phyloP scores from a whole-genome alignment of 1,140 invertebrate genomes.

The Meloidogyne chitwoodi region DNA sequence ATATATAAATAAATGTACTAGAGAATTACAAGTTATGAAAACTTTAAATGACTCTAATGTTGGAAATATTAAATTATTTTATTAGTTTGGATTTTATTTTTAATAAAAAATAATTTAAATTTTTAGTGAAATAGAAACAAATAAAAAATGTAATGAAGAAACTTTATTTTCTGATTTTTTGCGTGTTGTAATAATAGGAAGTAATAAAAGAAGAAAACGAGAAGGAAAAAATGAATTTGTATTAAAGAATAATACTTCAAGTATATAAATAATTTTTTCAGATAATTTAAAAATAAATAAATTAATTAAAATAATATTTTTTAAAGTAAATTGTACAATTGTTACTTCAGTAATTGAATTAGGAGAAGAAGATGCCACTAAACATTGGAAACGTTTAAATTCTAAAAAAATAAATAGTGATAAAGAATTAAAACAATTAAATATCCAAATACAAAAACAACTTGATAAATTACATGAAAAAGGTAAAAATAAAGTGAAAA shows the following conservation, averaged over 20 bases:
- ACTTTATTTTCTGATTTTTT: neutral
- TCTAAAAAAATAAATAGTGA: neutral
- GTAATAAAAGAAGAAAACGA: neutral
- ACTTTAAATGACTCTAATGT: neutral
- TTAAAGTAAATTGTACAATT: neutral
- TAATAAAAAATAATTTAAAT: no score
- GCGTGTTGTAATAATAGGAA: neutral
- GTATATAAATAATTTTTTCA: neutral
- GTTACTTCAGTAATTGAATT: neutral
- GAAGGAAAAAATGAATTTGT: neutral
- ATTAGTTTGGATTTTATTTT: no score
- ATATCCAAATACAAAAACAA: neutral
- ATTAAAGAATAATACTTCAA: neutral
- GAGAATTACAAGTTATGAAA: neutral
- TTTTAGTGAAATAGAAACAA: neutral
- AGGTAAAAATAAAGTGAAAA: no score
- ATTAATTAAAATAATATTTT: neutral
- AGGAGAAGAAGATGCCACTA: neutral
- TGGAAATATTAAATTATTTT: neutral
- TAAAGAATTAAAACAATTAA: neutral
- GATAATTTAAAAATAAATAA: no score
- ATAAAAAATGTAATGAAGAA: neutral
- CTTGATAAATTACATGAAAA: neutral
- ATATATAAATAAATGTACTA: neutral
- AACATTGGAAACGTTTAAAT: neutral